These are phyloP conservation scores for Cichladusa arquata DNA, from an alignment of 2,113 vertebrate species.

Conservation along the genomic window DNA sequence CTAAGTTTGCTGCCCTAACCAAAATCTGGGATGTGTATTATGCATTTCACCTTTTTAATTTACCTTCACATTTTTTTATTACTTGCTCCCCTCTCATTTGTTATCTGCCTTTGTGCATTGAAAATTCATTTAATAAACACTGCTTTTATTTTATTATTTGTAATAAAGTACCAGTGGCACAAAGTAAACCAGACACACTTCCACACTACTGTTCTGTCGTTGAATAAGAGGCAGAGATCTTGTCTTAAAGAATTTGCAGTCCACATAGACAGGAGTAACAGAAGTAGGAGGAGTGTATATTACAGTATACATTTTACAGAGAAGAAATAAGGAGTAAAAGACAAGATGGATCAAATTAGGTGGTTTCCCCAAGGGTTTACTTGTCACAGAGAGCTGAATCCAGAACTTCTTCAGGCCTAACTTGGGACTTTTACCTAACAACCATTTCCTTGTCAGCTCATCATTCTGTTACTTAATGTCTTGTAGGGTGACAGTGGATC, in stretches of 20 bases:
- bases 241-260: neutral
- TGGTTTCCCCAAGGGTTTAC: neutral
- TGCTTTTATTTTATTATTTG: neutral
- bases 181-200: neutral
- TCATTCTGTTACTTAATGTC: neutral
- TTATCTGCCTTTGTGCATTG: neutral
- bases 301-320: neutral
- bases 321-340: neutral
- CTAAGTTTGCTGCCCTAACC: neutral
- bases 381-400: neutral
- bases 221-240: neutral
- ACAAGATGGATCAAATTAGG: neutral
- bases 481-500: neutral
- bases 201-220: neutral
- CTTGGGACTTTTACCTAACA: neutral
- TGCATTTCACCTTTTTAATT: neutral
- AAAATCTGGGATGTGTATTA: neutral
- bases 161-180: neutral
- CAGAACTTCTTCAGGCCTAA: neutral
- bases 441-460: neutral
- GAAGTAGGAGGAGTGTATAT: neutral
- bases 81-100: neutral
- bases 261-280: neutral
- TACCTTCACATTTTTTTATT: neutral
- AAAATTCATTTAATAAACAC: neutral